Percentiles rank a stretch among this genome's conserved stretches.
Evolutionary conservation across 2,797 vertebrate genomes (phyloP).

Genomic region (Triplophysa bombifrons): DNA sequence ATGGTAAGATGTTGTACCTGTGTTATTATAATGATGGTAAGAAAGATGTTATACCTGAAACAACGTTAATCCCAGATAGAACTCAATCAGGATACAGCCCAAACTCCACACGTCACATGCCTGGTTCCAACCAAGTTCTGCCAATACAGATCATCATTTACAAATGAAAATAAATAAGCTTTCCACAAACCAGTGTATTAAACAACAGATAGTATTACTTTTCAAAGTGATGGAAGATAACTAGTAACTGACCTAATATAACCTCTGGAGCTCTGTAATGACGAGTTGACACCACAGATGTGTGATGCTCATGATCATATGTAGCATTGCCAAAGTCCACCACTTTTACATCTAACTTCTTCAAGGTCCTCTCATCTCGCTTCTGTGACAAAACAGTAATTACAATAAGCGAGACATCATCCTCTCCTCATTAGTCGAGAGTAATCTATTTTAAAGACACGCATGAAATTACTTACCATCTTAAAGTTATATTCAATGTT

Average conservation of each 20-base stretch:
- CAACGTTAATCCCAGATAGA: conserved; percentile 87
- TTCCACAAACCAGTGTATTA: neutral
- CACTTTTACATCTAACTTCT: conserved; percentile 91
- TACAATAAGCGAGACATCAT: conserved; percentile 14
- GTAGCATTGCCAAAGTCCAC: conserved; percentile 98
- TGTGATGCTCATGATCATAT: conserved; percentile 95
- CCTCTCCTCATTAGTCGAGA: neutral
- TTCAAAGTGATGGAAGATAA: neutral
- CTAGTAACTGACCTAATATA: conserved; percentile 84
- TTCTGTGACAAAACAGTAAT: conserved; percentile 75
- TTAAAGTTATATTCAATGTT: conserved; percentile 86
- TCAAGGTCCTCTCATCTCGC: conserved; percentile 88
- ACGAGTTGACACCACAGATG: conserved; percentile 94
- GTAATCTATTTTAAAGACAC: neutral
- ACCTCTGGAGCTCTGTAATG: conserved; percentile 98
- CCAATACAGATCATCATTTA: conserved; percentile 22
- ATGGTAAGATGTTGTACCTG: too few species aligned
- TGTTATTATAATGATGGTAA: neutral
- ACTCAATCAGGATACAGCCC: conserved; percentile 88
- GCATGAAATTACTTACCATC: conserved; percentile 76
- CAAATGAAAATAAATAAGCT: neutral
- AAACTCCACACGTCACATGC: conserved; percentile 90
- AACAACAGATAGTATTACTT: neutral
- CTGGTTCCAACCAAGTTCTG: conserved; percentile 88
- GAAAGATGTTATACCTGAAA: conserved; percentile 76